Evolutionary conservation across 2,113 vertebrate genomes (phyloP).

Genomic region (Malurus cyaneus): DNA sequence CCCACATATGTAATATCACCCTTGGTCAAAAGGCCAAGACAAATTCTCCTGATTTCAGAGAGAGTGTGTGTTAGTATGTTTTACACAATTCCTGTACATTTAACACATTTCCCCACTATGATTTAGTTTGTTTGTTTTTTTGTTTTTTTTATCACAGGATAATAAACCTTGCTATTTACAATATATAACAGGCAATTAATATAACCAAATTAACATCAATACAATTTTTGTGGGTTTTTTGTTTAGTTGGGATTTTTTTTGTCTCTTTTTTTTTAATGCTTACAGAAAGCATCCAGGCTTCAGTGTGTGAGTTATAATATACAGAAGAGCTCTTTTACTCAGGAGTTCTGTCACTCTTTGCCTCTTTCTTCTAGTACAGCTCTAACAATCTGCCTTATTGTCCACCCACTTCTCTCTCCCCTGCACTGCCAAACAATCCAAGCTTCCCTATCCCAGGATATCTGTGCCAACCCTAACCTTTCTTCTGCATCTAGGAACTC

Average conservation of each 20-base stretch:
- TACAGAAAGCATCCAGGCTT: constrained; percentile 78
- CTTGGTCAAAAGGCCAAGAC: constrained; percentile 12
- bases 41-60: constrained; percentile 30
- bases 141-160: constrained; percentile 83
- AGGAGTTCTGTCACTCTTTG: constrained; percentile 85
- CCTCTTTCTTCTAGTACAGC: not conserved
- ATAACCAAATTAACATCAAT: constrained; percentile 78
- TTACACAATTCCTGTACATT: constrained; percentile 42
- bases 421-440: not conserved
- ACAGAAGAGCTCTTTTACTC: constrained; percentile 81
- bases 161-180: constrained; percentile 85
- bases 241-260: rapidly evolving
- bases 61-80: not conserved
- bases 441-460: not conserved
- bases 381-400: not conserved
- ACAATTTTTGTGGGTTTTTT: constrained; percentile 19
- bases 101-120: constrained; percentile 75
- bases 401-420: not conserved
- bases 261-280: constrained; percentile 57
- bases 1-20: not conserved
- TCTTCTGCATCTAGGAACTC: constrained; percentile 29
- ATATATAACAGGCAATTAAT: constrained; percentile 63
- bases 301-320: constrained; percentile 82
- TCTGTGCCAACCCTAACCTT: not conserved
- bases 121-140: constrained; percentile 37